Evolutionary conservation across 2,113 vertebrate species (phyloP).

Genomic region (Chloropsis cyanopogon): DNA sequence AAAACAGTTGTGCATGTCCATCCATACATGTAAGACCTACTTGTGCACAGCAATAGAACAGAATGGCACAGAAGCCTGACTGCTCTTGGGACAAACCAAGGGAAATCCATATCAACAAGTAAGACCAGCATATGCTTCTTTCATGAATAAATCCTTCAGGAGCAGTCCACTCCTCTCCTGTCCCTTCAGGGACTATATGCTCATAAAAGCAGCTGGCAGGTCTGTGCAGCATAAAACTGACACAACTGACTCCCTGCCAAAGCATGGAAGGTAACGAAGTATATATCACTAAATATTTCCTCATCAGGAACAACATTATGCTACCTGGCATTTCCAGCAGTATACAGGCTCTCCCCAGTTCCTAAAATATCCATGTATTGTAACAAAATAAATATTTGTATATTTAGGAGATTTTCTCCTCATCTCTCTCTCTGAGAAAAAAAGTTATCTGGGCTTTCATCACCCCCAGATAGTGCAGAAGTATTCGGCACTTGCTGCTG

Average conservation of each 20-base stretch:
- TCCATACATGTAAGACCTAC: neutral
- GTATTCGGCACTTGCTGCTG: neutral
- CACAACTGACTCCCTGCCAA: neutral
- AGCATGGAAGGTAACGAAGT: neutral
- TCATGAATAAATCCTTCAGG: neutral
- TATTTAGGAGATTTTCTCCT: neutral
- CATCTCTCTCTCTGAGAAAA: neutral
- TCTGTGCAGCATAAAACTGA: neutral
- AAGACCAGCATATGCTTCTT: neutral
- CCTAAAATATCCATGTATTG: neutral
- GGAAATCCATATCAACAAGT: neutral
- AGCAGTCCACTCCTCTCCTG: neutral
- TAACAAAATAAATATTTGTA: neutral
- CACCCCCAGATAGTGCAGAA: neutral
- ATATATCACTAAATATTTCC: neutral
- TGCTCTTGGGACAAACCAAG: neutral
- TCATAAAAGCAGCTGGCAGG: neutral
- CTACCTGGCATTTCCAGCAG: neutral
- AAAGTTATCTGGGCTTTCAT: neutral
- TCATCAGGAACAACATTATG: neutral
- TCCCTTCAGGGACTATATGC: neutral
- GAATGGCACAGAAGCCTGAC: neutral
- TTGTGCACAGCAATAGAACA: fast-evolving
- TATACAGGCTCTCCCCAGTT: neutral
- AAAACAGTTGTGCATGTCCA: neutral